Evolutionary conservation across 2,797 vertebrate genomes (phyloP).

Genomic region (Pseudomugil tenellus): DNA sequence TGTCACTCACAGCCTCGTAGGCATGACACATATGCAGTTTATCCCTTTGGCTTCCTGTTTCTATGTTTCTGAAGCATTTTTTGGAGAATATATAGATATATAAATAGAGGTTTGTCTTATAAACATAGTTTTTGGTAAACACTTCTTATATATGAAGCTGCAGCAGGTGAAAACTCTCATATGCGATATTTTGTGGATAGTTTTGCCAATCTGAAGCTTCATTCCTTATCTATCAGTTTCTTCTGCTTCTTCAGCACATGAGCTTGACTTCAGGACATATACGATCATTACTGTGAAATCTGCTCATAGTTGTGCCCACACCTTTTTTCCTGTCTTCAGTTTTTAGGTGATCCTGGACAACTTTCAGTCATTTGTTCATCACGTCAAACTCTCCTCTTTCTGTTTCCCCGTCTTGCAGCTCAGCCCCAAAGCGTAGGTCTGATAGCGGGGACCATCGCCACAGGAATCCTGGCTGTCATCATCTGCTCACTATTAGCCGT

Average conservation of each 20-base stretch:
- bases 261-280: neutral
- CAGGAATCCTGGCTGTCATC: conserved; percentile 87
- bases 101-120: no score
- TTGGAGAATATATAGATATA: no score
- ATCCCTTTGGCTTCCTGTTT: neutral
- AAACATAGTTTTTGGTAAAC: neutral
- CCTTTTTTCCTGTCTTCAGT: neutral
- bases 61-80: neutral
- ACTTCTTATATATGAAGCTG: neutral
- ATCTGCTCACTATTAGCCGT: conserved; percentile 90
- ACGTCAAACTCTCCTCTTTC: neutral
- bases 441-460: conserved; percentile 91
- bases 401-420: conserved; percentile 78
- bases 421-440: conserved; percentile 91
- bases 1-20: conserved; percentile 15
- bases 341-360: neutral
- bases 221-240: neutral
- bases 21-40: neutral
- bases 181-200: neutral
- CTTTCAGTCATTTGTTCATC: neutral
- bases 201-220: neutral
- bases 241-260: no score
- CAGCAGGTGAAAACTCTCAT: neutral
- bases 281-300: no score
- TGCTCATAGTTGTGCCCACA: neutral